phyloP scores from a whole-genome alignment of 2,797 vertebrate genomes.

The Xenopus petersii region DNA sequence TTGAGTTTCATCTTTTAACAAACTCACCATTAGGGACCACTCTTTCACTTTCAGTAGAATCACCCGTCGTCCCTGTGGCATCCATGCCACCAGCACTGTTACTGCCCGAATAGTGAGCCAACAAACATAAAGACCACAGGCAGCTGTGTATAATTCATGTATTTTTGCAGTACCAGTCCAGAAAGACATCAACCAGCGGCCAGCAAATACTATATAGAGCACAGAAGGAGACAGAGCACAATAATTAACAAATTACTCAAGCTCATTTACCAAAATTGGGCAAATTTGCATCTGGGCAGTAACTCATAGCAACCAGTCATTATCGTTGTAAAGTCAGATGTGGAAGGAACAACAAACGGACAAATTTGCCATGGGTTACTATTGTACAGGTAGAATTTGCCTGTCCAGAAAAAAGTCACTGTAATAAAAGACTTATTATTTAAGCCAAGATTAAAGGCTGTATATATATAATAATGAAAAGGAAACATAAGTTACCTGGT shows the following conservation, averaged over 20 bases:
- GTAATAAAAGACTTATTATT: too few species aligned
- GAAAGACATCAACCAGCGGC: slow-evolving; percentile 98
- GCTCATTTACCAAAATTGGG: too few species aligned
- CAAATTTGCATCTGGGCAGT: too few species aligned
- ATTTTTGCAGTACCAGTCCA: slow-evolving; percentile 97
- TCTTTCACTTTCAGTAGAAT: slow-evolving; percentile 94
- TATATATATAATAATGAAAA: too few species aligned
- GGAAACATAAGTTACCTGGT: slow-evolving; percentile 75
- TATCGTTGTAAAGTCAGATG: too few species aligned
- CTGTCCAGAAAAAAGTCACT: too few species aligned
- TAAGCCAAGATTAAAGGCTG: too few species aligned
- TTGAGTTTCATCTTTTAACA: slow-evolving; percentile 16
- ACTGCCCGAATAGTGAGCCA: slow-evolving; percentile 92
- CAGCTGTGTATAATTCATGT: slow-evolving; percentile 96
- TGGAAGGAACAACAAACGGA: too few species aligned
- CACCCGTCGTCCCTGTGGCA: slow-evolving; percentile 93
- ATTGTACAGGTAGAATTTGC: too few species aligned
- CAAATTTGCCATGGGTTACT: too few species aligned
- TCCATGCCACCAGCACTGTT: slow-evolving; percentile 93
- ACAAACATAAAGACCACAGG: slow-evolving; percentile 94
- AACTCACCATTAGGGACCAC: slow-evolving; percentile 94
- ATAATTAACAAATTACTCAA: too few species aligned
- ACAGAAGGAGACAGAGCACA: not conserved
- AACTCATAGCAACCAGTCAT: too few species aligned
- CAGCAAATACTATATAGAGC: slow-evolving; percentile 81